phyloP scores from a whole-genome alignment of 2,888 invertebrate species.

The Dryomyza anilis region DNA sequence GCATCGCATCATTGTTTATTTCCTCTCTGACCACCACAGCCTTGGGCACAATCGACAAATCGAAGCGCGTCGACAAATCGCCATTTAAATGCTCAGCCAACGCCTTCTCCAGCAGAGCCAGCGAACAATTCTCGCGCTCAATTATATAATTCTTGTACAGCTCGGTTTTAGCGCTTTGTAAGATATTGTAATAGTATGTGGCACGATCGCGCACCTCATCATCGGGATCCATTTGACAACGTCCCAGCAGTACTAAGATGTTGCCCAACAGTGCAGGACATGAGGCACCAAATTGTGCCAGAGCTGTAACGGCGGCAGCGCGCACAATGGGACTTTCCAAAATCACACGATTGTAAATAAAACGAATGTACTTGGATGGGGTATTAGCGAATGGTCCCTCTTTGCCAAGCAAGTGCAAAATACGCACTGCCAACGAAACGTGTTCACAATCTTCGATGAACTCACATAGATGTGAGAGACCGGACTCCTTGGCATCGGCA shows the following conservation, averaged over 20 bases:
- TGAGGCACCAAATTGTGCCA: constrained; percentile 97
- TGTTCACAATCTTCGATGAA: constrained; percentile 99
- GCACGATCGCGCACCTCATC: constrained; percentile 99
- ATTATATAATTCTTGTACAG: constrained; percentile 79
- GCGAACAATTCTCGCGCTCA: constrained; percentile 78
- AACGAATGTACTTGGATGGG: constrained; percentile 84
- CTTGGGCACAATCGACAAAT: constrained; percentile 83
- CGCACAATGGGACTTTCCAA: constrained; percentile 94
- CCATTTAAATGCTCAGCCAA: constrained; percentile 80
- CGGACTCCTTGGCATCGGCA: constrained; percentile 95
- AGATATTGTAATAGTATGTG: constrained; percentile 89
- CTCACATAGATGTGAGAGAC: constrained; percentile 95
- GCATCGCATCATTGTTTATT: constrained; percentile 57
- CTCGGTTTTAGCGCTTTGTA: constrained; percentile 72
- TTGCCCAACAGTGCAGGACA: constrained; percentile 88
- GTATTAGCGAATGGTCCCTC: constrained; percentile 96
- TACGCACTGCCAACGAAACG: constrained; percentile 92
- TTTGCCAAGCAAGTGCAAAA: constrained; percentile 92
- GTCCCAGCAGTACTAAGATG: constrained; percentile 78
- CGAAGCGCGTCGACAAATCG: constrained; percentile 77
- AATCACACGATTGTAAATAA: constrained; percentile 90
- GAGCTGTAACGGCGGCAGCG: constrained; percentile 96
- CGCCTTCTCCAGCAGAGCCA: constrained; percentile 86
- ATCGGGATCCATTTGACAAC: constrained; percentile 95
- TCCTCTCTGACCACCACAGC: constrained; percentile 62